These are phyloP conservation scores for Ganaspis sp. DNA, from an alignment of 1,140 invertebrate genomes.

Conservation along the genomic window DNA sequence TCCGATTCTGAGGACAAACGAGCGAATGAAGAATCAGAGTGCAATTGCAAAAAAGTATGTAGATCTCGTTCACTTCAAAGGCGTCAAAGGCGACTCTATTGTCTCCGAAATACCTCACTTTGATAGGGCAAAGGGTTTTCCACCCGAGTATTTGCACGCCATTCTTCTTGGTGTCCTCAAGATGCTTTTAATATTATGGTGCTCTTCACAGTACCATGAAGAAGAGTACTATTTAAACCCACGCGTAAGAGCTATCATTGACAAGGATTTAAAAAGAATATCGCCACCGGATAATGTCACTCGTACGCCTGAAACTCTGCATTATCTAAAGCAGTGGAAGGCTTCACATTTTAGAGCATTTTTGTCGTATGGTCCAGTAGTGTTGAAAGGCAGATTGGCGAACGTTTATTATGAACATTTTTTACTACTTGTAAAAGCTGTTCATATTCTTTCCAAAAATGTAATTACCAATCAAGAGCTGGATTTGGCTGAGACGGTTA, in stretches of 20 bases:
- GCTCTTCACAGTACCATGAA: background rate
- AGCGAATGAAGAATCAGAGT: constrained; percentile 9
- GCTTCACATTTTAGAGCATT: constrained; percentile 21
- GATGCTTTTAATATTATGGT: background rate
- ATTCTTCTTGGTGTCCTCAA: constrained; percentile 17
- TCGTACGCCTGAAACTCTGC: background rate
- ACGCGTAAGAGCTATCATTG: background rate
- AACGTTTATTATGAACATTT: too few relatives aligned
- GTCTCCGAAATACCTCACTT: background rate
- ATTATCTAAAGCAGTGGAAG: background rate
- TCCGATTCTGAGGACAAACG: background rate
- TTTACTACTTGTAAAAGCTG: too few relatives aligned
- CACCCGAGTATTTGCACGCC: constrained; percentile 33
- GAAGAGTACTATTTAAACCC: background rate
- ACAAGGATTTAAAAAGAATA: background rate
- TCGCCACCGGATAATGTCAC: background rate
- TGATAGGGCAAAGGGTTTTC: constrained; percentile 26
- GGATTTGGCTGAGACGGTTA: too few relatives aligned
- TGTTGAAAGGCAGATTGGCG: constrained; percentile 6
- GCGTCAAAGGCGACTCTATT: constrained; percentile 24
- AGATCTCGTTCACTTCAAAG: background rate
- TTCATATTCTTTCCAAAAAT: too few relatives aligned
- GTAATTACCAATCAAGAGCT: too few relatives aligned
- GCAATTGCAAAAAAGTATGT: background rate
- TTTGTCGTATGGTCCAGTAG: constrained; percentile 31